Evolutionary conservation across 2,797 vertebrate species (phyloP).

Genomic region (Galago senegalensis): DNA sequence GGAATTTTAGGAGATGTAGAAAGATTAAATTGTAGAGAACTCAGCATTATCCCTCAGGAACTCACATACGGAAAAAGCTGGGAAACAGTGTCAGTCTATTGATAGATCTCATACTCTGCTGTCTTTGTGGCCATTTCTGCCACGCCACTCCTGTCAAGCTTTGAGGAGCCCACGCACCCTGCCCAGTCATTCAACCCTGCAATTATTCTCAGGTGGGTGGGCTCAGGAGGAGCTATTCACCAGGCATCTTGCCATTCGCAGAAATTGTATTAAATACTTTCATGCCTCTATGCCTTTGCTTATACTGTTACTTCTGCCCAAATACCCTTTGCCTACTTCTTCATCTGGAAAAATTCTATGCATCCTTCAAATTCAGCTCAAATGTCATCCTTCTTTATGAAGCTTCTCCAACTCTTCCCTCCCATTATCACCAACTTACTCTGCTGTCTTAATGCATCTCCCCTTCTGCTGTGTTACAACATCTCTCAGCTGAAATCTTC

Average conservation of each 20-base stretch:
- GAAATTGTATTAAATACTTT: background rate
- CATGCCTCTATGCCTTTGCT: background rate
- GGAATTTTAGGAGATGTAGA: background rate
- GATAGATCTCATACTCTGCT: background rate
- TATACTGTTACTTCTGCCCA: background rate
- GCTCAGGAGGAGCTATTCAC: background rate
- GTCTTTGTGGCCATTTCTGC: too few species aligned
- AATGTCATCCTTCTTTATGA: background rate
- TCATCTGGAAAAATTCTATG: constrained; percentile 28
- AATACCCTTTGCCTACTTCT: background rate
- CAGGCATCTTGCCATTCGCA: background rate
- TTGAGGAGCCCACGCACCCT: background rate
- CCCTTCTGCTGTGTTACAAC: background rate
- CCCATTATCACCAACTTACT: background rate
- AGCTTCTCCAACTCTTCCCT: background rate
- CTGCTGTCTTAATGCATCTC: background rate
- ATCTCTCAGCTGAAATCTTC: background rate
- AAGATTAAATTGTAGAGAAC: background rate
- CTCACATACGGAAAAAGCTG: background rate
- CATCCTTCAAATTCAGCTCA: constrained; percentile 12
- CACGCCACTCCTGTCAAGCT: background rate
- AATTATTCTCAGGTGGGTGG: background rate
- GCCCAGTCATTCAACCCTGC: too few species aligned
- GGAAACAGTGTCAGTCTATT: background rate
- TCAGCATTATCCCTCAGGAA: background rate